These are phyloP conservation scores for Halictus rubicundus DNA, from an alignment of 1,140 invertebrate genomes.

Conservation along the genomic window DNA sequence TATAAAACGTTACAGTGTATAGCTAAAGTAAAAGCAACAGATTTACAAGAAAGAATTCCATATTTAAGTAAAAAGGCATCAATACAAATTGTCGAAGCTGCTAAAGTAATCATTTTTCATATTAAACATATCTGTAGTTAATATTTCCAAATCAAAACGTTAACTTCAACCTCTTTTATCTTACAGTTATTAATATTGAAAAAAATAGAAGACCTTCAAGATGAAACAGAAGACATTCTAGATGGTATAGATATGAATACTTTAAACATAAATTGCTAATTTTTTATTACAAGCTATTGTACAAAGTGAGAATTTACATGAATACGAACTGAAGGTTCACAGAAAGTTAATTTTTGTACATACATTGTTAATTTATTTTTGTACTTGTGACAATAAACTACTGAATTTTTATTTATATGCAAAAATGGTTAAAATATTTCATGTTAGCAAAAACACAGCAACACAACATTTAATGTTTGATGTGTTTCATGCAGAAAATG, in stretches of 20 bases:
- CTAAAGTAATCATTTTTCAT: conserved; percentile 84
- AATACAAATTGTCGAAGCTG: conserved; percentile 89
- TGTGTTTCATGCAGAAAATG: not conserved
- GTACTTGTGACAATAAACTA: not conserved
- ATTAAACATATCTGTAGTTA: conserved; percentile 17
- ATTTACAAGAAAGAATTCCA: conserved; percentile 84
- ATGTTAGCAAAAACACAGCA: no score
- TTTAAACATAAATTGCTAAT: conserved; percentile 41
- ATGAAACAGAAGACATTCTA: conserved; percentile 88
- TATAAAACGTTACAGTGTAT: conserved; percentile 88
- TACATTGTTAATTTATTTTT: no score
- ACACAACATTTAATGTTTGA: no score
- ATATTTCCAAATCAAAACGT: conserved; percentile 20
- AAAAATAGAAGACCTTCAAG: conserved; percentile 89
- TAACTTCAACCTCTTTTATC: conserved; percentile 32
- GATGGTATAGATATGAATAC: conserved; percentile 79
- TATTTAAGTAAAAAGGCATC: conserved; percentile 87
- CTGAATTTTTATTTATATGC: conserved; percentile 10
- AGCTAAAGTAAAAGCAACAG: conserved; percentile 85
- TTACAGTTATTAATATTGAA: conserved; percentile 89
- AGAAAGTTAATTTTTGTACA: conserved; percentile 2
- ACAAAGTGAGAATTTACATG: conserved; percentile 11
- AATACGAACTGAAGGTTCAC: not conserved
- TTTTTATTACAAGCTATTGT: conserved; percentile 8
- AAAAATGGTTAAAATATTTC: not conserved